Evolutionary conservation across 35 echinoderm and acorn worm genomes (phyloP), one percentile per base, ranked within the genome.

Genomic region (Chiridota heheva): DNA sequence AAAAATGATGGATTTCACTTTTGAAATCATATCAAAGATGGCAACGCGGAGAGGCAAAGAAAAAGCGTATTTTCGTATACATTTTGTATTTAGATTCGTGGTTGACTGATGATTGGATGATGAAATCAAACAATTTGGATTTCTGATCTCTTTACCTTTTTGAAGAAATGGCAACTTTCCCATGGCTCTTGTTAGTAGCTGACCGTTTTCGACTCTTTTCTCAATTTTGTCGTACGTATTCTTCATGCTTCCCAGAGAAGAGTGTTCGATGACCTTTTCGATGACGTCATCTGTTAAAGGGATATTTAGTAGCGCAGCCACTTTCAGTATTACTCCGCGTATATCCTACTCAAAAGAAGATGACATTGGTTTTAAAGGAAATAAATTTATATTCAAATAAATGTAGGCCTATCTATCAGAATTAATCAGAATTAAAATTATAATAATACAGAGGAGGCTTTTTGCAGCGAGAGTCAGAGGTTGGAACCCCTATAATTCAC

Each of bases 181-280:
- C 31, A 58, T 58, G 22, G 73, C 73, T 58, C 73, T 77, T n/a
- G 73, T 77, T 7, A 20, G 26, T 33, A 77, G 31, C 73, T 60
- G 56, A 5, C 73, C 73, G 40, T 77, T 58, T 58, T 77, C 73
- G 40, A 26, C 0, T 33, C 60, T 55, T 34, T 77, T 18, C 18
- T 77, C 73, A 39, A 77, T 56, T 39, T 77, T 77, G 5, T 46
- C 73, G 48, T 40, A 77, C 26, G 73, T 77, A 18, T 77, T 77
- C 30, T 56, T 77, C 73, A 77, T 77, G n/a, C n/a, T n/a, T n/a
- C n/a, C n/a, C n/a, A n/a, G n/a, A n/a, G n/a, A 58, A 2, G 73
- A 51, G 27, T 77, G 73, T 39, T 77, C 73, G 7, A 77, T 4
- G 56, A 77, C 60, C 39, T 55, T 56, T 20, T 58, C 73, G 29